Evolutionary conservation across 2,797 vertebrate genomes (phyloP), one percentile per base, ranked within the genome.

Genomic region (Phrynocephalus forsythii): DNA sequence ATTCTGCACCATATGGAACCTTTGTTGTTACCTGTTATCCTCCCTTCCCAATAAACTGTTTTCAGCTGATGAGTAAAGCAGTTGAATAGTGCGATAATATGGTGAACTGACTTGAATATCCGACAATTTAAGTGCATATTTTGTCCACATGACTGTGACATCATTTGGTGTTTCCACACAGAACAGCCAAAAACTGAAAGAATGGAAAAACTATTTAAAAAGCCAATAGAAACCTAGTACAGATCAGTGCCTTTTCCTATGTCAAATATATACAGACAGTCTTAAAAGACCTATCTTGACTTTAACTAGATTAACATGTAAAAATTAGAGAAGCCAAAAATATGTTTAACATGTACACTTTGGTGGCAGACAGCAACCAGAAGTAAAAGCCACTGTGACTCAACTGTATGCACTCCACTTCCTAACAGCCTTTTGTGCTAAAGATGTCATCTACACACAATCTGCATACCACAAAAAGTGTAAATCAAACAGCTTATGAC

Each of bases 181-280:
- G 84, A 92, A 92, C 75, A 87, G 91, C 93, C 92, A 95, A 92
- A 86, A 91, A 91, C 90, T 93, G 91, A 94, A 95, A 90, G 89
- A 93, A 94, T 91, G 91, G 93, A 92, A 92, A 92, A 94, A 75
- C 66, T 24, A 10, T 2, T 67, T 82, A 86, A 92, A 77, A 88
- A 80, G 67, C 38, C 85, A 93, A 68, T 26, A 83, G 83, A 91
- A 94, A 92, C 91, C 78, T 89, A 89, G 33, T 52, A 75, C 68
- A 48, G 20, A 48, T 76, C 69, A 90, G 72, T 87, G 72, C 60
- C n/a, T 67, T 93, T 93, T 88, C 92, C 91, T 71, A 24, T 78
- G 71, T 82, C 84, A 94, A 94, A 67, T 38, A 90, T 91, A 89
- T 93, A 93, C 87, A 48, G 85, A 92, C 86, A 89, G 88, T 73